Evolutionary conservation across 2,113 vertebrate genomes (phyloP), one percentile per base, ranked within the genome.

Genomic region (Aphelocoma coerulescens): DNA sequence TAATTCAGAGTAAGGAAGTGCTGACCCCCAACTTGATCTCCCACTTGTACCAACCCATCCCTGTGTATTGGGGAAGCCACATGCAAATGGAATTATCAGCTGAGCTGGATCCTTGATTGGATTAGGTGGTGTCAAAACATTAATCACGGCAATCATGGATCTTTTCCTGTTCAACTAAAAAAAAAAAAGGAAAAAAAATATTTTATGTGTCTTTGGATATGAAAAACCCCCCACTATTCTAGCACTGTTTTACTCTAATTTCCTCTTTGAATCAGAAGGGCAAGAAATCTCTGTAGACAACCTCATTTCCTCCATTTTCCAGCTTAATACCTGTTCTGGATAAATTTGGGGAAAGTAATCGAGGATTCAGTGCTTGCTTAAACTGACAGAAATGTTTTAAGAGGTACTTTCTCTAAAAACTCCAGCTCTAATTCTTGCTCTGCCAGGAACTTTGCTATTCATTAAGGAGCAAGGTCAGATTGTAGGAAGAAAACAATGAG

Each of bases 331-430:
- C 63, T 62, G 46, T 27, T 93, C 63, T 77, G 54, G 88, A 80
- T 83, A 69, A 93, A 83, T 76, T 24, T 80, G 51, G 28, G 58
- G 35, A 6, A 83, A 73, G 59, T 59, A 88, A 80, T 88, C 86
- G 68, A 43, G 28, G 49, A 86, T 83, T 80, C 79, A 73, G 75
- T 48, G 77, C 78, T 94, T 49, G 57, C 62, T 35, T 88, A 82
- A 89, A 75, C 44, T 79, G 88, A 94, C 39, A 73, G 67, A 76
- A 92, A 58, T 83, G 55, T 86, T 93, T 93, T 73, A 95, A 88
- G 63, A 94, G 46, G n/a, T 33, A 6, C 55, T 80, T 92, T 81
- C 80, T 83, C 71, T 58, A 28, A 69, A 93, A 93, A 78, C 51
- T 91, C 67, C 49, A 82, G 37, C 77, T 52, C 62, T 92, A 58